Evolutionary conservation across 2,797 vertebrate species (phyloP), one percentile per base, ranked within the genome.

Genomic region (Paramormyrops hopkinsi): DNA sequence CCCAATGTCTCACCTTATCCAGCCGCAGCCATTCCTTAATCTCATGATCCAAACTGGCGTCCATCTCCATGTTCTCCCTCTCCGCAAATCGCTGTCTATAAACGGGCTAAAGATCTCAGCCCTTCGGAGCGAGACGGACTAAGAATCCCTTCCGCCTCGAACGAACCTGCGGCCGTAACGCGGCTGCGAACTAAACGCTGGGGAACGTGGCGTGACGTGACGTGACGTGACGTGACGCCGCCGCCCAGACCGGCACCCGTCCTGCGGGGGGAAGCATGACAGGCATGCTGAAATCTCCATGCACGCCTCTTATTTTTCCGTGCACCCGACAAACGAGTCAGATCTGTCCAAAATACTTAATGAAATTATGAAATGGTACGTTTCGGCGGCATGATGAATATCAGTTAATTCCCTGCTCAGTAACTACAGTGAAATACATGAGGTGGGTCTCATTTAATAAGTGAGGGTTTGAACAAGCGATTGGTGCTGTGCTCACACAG

Each of bases 11-110:
- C 91, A 98, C 98, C 97, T 97, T 93, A 91, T 99, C 98, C 93
- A 96, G 97, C 29, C 89, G 94, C 76, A 99, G 92, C 98, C 98
- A 99, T 90, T 91, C 95, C n/a, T 0, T 91, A 88, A 96, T 89
- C 6, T 95, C 96, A 12, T 90, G 89, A 73, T 95, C 93, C 88
- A 96, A 89, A 37, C 87, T 76, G 0, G 11, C 6, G 51, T 46
- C 82, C 19, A 90, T 94, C 0, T 95, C 95, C 96, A 97, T 97
- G 37, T 90, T 48, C 54, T 37, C 69, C 19, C 46, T 14, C 33
- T 46, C 2, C 48, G 11, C 22, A 51, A 25, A 46, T 46, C 0
- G 12, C n/a, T 12, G 46, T 50, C 8, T 83, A 48, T 83, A 48
- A 48, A 83, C 79, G 17, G 17, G 50, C 33, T 88, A 51, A 53